Evolutionary conservation across 2,888 invertebrate species (phyloP), one percentile per base, ranked within the genome.

Genomic region (Brenthis hecate): DNA sequence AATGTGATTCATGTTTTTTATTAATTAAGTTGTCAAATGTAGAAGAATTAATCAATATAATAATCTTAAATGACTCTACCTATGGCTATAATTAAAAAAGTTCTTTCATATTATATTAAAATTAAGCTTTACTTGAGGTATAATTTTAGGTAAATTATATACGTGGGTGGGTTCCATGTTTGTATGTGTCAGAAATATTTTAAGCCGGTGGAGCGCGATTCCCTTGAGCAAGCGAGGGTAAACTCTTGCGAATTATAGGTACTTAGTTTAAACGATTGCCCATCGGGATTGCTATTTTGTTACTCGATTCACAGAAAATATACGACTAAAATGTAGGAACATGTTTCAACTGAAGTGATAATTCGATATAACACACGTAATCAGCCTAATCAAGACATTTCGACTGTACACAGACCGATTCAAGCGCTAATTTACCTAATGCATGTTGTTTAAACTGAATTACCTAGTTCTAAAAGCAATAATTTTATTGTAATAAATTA

Each of bases 201-300:
- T 80, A 85, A 81, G 81, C 84, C 82, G 78, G 76, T 78, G 80
- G 79, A 83, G 85, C 82, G 84, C 77, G 82, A 85, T 82, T 87
- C 88, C 89, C 89, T 69, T 72, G 82, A 85, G 89, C 80, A 71
- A 77, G 77, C 78, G 84, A 86, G 87, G 88, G 85, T 84, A 85
- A 89, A 88, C 86, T 89, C 89, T 80, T 81, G 85, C 89, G 86
- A 90, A 90, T 91, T 91, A 91, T 89, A 86, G 89, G 84, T 88
- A 88, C 89, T 90, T 89, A 87, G 85, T 87, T 88, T 88, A 89
- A 90, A 85, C 86, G 88, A 89, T 90, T 81, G 86, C 86, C 88
- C 84, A 80, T 67, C 76, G 86, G 84, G 88, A 85, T 78, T 78
- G 76, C 78, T 84, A 82, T 87, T 86, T 84, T 84, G 84, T 83